Evolutionary conservation across 2,113 vertebrate species (phyloP).

Genomic region (Cromileptes altivelis): DNA sequence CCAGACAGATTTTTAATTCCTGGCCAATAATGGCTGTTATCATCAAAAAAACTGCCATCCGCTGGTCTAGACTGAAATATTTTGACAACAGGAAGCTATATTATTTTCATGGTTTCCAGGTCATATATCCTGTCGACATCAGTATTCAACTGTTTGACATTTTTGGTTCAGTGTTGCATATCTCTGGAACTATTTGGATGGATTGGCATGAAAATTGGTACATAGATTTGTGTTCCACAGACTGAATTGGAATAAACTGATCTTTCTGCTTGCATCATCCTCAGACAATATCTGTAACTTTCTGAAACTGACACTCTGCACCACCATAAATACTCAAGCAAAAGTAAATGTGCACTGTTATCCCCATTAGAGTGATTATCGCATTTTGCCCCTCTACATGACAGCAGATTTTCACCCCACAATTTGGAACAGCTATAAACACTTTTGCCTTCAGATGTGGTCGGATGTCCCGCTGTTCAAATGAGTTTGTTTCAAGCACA

Average conservation of each 20-base stretch:
- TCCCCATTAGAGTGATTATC: neutral
- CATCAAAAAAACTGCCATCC: too few relatives aligned
- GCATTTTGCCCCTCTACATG: neutral
- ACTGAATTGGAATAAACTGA: neutral
- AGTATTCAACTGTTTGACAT: neutral
- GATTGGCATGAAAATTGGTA: too few relatives aligned
- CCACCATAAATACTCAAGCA: neutral
- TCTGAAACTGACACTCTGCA: neutral
- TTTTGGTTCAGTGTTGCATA: neutral
- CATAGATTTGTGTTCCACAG: neutral
- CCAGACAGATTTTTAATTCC: too few relatives aligned
- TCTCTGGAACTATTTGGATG: neutral
- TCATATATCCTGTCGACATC: neutral
- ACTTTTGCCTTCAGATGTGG: neutral
- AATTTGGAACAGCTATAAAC: neutral
- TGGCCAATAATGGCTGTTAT: too few relatives aligned
- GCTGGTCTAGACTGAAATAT: neutral
- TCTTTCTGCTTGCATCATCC: neutral
- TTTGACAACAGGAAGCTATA: neutral
- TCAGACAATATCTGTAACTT: neutral
- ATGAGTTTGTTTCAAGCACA: constrained; percentile 1
- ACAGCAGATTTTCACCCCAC: neutral
- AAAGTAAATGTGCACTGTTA: neutral
- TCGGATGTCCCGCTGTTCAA: neutral
- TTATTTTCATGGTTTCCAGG: neutral